A percentile compares a stretch with the other conserved stretches of the same genome.
phyloP scores from a whole-genome alignment of 2,888 invertebrate genomes.

The Luperina nickerlii region DNA sequence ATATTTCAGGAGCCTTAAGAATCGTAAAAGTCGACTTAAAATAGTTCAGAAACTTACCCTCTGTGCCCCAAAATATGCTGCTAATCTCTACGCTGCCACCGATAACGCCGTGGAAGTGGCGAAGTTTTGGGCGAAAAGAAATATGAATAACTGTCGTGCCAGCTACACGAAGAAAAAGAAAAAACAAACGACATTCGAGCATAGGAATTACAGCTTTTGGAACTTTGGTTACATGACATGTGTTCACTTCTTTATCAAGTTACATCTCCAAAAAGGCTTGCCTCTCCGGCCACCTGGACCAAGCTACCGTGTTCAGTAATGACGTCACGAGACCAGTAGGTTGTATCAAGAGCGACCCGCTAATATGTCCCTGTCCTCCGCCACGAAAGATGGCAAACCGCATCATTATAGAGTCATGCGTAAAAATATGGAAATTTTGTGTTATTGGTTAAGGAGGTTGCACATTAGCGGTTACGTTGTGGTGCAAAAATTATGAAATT shows the following conservation, averaged over 20 bases:
- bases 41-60: not conserved
- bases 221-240: not conserved
- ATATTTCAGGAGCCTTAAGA: not conserved
- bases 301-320: conserved; percentile 59
- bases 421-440: conserved; percentile 62
- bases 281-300: conserved; percentile 9
- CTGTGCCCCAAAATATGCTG: no score
- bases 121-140: not conserved
- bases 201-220: not conserved
- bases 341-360: conserved; percentile 58
- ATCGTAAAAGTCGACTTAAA: not conserved
- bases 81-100: no score
- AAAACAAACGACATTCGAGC: not conserved
- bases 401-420: conserved; percentile 68
- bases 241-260: not conserved
- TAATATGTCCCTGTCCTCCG: conserved; percentile 75
- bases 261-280: not conserved
- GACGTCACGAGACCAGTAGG: conserved; percentile 57
- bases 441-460: conserved; percentile 44
- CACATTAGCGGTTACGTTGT: conserved; percentile 9
- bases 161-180: no score
- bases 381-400: conserved; percentile 68
- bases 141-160: not conserved
- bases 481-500: not conserved
- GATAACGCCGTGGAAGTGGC: no score